Conservation (phyloP, 2,113 vertebrate genomes). For the Hippocampus guttulatus region DNA sequence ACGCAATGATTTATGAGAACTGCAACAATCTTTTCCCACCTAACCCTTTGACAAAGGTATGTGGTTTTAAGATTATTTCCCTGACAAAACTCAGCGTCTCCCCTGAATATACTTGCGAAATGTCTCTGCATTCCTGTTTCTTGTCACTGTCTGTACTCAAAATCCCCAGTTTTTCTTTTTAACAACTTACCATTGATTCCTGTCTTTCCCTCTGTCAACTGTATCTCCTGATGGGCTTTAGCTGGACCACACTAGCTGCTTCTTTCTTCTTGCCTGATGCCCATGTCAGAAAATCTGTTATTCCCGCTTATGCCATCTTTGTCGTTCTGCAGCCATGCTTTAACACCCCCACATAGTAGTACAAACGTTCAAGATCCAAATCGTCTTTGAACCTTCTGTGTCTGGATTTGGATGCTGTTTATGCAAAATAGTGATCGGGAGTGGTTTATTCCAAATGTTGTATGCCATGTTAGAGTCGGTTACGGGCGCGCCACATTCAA, state of each 20-base stretch:
- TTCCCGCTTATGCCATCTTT: slow-evolving; percentile 12
- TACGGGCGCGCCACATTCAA: background rate
- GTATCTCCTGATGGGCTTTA: slow-evolving; percentile 27
- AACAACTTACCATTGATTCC: slow-evolving; percentile 22
- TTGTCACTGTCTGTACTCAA: background rate
- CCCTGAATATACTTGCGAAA: background rate
- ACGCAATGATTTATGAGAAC: no score
- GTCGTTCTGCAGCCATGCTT: slow-evolving; percentile 9
- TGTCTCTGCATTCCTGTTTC: background rate
- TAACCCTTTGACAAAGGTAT: no score
- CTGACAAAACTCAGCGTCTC: no score
- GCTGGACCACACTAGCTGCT: slow-evolving; percentile 52
- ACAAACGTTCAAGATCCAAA: no score
- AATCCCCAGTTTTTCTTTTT: slow-evolving; percentile 6
- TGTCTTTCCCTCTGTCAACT: slow-evolving; percentile 11
- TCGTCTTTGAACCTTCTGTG: no score
- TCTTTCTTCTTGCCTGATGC: slow-evolving; percentile 23
- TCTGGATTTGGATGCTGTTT: no score
- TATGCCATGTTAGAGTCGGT: background rate
- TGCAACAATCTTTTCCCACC: no score
- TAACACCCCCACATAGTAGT: background rate
- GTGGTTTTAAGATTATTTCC: no score
- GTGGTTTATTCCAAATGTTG: no score
- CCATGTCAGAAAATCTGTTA: slow-evolving; percentile 28
- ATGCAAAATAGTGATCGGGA: no score